Conservation (phyloP, 2,113 vertebrate genomes). For the Psittacara wagleri region DNA sequence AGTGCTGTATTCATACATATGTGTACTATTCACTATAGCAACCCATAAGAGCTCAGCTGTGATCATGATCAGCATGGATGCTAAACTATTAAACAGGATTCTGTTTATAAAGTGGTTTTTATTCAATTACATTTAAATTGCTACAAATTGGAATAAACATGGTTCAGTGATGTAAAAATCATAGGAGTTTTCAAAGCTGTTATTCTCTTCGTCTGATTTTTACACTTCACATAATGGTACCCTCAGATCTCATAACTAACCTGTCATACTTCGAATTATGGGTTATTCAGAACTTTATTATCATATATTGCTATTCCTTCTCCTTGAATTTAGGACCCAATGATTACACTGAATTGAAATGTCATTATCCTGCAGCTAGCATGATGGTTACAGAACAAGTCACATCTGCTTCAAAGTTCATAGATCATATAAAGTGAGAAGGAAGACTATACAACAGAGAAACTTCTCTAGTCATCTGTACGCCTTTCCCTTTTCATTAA, state of each 20-base stretch:
- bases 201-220: neutral
- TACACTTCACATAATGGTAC: neutral
- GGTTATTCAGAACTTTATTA: neutral
- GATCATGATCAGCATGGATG: neutral
- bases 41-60: neutral
- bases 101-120: neutral
- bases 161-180: neutral
- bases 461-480: neutral
- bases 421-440: neutral
- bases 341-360: neutral
- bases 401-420: neutral
- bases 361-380: neutral
- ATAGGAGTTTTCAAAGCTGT: neutral
- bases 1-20: neutral
- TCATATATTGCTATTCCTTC: neutral
- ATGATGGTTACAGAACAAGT: neutral
- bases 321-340: neutral
- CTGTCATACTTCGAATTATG: conserved; percentile 8
- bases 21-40: neutral
- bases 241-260: neutral
- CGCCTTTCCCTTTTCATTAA: neutral
- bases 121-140: conserved; percentile 13
- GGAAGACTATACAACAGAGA: neutral
- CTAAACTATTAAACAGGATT: neutral
- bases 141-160: neutral